Base-by-base conservation (phyloP, 2,113 vertebrate species). In the Tapirus terrestris region DNA sequence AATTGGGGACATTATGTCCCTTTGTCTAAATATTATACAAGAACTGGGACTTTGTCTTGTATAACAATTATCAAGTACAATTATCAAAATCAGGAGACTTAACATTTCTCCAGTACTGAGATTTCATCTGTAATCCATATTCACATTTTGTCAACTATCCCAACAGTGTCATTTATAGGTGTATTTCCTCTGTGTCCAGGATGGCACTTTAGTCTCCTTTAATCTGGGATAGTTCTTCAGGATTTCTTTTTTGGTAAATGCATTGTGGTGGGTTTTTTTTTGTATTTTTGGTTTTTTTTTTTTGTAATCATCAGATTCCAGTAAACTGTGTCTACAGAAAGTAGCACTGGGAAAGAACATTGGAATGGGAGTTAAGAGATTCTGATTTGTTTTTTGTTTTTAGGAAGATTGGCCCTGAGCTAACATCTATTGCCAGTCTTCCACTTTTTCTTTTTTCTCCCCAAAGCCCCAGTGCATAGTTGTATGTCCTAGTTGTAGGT, bases 71-170 rank as follows among this genome's bases (percentile, higher is more conserved):
- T n/a, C n/a, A n/a, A 65, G 21, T 4, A 33, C 43, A 79, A n/a
- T 82, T 13, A 33, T 87, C 33, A 96, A 92, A 88, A 45, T 90
- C 58, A 81, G 31, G 39, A 61, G 27, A 90, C 76, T 89, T 70
- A 76, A 8, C 43, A 53, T 36, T 76, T 12, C 20, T 21, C 25
- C 0, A 11, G 45, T 60, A 18, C 29, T 39, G 9, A 29, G 58
- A 29, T 63, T n/a, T n/a, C 36, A 43, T 53, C 12, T 51, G 33
- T 17, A 31, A 8, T 25, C 20, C 7, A 6, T 58, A 6, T 73
- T 61, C 16, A 63, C 17, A 75, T 88, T 87, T 89, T 58, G n/a
- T 31, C 43, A 56, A 1, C 36, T 76, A 23, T 68, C 12, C 17
- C 7, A 8, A 43, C 56, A 75, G 65, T 65, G 23, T 6, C 5